Percentiles rank a stretch among this genome's conserved stretches.
These are phyloP conservation scores for Polypedilum pembai DNA, from an alignment of 1,140 invertebrate genomes.

Conservation along the genomic window DNA sequence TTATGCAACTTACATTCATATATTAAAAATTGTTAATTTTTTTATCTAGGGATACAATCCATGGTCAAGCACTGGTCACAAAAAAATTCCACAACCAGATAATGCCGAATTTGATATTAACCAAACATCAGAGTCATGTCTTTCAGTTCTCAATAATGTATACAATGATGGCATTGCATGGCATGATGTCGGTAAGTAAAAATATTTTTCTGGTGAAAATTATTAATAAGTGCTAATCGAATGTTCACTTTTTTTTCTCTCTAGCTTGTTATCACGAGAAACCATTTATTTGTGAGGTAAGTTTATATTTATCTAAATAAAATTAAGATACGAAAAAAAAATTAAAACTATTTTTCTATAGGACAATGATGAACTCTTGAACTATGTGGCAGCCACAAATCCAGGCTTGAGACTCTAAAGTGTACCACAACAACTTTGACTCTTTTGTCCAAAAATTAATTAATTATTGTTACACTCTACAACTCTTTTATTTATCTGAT, in stretches of 20 bases:
- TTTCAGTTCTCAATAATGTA: constrained; percentile 81
- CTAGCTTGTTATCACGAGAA: constrained; percentile 83
- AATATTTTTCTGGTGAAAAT: no score
- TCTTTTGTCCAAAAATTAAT: no score
- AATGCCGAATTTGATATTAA: constrained; percentile 90
- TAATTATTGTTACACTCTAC: no score
- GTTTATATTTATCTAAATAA: not conserved
- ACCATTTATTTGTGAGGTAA: constrained; percentile 70
- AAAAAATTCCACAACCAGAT: constrained; percentile 77
- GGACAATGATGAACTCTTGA: constrained; percentile 75
- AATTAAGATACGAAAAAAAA: not conserved
- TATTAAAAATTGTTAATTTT: no score
- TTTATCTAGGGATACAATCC: constrained; percentile 69
- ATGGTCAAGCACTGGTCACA: constrained; percentile 83
- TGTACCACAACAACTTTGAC: no score
- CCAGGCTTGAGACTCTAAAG: constrained; percentile 64
- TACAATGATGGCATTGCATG: constrained; percentile 86
- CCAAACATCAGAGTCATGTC: constrained; percentile 74
- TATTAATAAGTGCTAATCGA: no score
- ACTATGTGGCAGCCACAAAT: constrained; percentile 74
- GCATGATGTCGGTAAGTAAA: constrained; percentile 7
- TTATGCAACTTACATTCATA: no score
- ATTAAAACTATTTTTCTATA: not conserved
- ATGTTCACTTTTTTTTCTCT: constrained; percentile 36
- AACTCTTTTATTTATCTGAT: no score